Evolutionary conservation across 2,113 vertebrate species (phyloP).

Genomic region (Rhea americana): DNA sequence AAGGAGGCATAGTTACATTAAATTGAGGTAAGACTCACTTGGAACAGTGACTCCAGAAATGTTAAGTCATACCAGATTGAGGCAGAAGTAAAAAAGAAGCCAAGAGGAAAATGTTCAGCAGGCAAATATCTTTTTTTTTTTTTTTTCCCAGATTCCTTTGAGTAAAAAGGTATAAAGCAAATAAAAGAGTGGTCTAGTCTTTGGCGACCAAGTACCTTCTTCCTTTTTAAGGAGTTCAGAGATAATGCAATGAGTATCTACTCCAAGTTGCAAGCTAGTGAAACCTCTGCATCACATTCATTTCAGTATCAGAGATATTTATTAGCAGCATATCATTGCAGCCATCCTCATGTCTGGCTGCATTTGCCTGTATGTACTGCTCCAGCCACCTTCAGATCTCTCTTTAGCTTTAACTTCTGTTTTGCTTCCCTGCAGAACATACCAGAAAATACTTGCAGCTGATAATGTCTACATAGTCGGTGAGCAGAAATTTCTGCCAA

Average conservation of each 20-base stretch:
- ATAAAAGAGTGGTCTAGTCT: not conserved
- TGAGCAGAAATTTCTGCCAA: not conserved
- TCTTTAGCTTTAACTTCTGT: not conserved
- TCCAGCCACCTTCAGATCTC: not conserved
- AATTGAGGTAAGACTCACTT: not conserved
- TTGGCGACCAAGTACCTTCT: not conserved
- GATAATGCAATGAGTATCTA: not conserved
- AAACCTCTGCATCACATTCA: not conserved
- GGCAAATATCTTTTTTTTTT: not conserved
- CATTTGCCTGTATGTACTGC: not conserved
- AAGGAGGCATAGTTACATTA: not conserved
- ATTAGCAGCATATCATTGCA: not conserved
- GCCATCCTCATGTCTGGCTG: not conserved
- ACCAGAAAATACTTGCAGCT: not conserved
- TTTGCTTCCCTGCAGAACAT: not conserved
- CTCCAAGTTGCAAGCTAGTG: not conserved
- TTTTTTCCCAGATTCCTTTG: not conserved
- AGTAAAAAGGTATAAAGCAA: not conserved
- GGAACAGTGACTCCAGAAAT: not conserved
- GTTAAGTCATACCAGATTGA: not conserved
- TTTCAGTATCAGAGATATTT: not conserved
- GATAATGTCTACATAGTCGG: not conserved
- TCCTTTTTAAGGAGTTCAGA: not conserved
- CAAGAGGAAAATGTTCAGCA: not conserved
- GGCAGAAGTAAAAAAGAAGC: not conserved